Conservation (phyloP, 2,888 invertebrate genomes). For the Antitype chi region DNA sequence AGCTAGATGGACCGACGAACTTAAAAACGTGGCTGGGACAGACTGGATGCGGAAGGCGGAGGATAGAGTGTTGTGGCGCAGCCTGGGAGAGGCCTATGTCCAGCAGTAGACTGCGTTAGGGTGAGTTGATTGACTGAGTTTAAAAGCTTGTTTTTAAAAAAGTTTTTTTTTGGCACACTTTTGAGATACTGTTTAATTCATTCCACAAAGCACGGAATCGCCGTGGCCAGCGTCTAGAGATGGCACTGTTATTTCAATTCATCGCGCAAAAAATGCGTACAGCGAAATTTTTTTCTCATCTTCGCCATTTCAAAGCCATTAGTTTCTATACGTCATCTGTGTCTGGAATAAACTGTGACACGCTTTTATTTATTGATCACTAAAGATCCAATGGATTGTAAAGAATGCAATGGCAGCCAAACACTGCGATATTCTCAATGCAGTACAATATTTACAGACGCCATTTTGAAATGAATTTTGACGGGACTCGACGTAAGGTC, state of each 20-base stretch:
- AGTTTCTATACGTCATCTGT: background rate
- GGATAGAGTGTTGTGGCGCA: no score
- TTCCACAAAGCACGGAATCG: background rate
- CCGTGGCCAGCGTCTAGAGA: background rate
- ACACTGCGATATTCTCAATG: constrained; percentile 73
- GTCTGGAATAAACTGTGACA: background rate
- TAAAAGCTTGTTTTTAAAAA: no score
- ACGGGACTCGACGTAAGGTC: constrained; percentile 45
- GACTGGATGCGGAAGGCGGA: no score
- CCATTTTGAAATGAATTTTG: constrained; percentile 68
- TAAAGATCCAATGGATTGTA: constrained; percentile 83
- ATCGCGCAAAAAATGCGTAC: no score
- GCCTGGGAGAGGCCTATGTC: no score
- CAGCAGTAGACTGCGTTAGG: no score
- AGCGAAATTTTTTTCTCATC: no score
- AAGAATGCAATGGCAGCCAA: constrained; percentile 81
- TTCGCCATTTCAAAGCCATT: background rate
- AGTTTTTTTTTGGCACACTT: background rate
- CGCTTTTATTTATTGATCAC: constrained; percentile 77
- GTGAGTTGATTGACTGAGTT: no score
- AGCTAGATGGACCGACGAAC: no score
- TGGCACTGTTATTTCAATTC: no score
- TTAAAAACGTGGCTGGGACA: no score
- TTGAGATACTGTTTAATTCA: background rate
- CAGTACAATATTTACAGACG: constrained; percentile 70